Conservation (phyloP, 2,797 vertebrate genomes). For the Gymnocypris eckloni region DNA sequence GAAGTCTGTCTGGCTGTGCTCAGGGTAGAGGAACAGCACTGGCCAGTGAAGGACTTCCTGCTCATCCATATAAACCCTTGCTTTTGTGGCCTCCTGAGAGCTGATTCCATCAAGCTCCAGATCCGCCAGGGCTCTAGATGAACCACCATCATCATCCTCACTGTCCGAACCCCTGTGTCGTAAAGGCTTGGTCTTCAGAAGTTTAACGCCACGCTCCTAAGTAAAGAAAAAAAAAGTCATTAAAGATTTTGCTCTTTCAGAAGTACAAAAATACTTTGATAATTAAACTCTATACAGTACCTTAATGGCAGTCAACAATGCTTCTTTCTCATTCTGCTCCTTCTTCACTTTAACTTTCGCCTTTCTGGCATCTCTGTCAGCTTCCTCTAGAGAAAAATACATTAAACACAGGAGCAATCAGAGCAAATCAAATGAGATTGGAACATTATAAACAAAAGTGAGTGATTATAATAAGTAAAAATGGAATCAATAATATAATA, state of each 20-base stretch:
- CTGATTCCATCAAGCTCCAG: slow-evolving; percentile 78
- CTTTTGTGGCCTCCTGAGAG: slow-evolving; percentile 77
- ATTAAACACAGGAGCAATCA: neutral
- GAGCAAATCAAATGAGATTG: neutral
- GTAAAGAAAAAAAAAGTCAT: neutral
- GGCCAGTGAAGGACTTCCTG: slow-evolving; percentile 89
- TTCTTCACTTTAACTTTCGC: slow-evolving; percentile 84
- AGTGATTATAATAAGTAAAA: neutral
- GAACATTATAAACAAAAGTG: neutral
- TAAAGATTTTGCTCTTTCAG: neutral
- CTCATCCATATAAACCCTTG: slow-evolving; percentile 83
- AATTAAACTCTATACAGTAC: slow-evolving; percentile 38
- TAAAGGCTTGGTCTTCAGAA: slow-evolving; percentile 65
- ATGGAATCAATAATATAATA: neutral
- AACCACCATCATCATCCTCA: slow-evolving; percentile 74
- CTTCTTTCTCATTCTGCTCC: slow-evolving; percentile 73
- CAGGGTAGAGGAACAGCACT: slow-evolving; percentile 93
- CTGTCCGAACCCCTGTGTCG: slow-evolving; percentile 66
- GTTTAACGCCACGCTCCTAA: slow-evolving; percentile 87
- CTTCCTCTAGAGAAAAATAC: slow-evolving; percentile 75
- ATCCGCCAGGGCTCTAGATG: slow-evolving; percentile 69
- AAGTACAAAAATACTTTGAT: neutral
- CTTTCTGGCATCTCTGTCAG: slow-evolving; percentile 89
- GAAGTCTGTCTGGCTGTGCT: slow-evolving; percentile 92
- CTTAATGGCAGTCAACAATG: slow-evolving; percentile 81